phyloP scores from a whole-genome alignment of 1,140 invertebrate genomes.

The Lepeophtheirus salmonis region DNA sequence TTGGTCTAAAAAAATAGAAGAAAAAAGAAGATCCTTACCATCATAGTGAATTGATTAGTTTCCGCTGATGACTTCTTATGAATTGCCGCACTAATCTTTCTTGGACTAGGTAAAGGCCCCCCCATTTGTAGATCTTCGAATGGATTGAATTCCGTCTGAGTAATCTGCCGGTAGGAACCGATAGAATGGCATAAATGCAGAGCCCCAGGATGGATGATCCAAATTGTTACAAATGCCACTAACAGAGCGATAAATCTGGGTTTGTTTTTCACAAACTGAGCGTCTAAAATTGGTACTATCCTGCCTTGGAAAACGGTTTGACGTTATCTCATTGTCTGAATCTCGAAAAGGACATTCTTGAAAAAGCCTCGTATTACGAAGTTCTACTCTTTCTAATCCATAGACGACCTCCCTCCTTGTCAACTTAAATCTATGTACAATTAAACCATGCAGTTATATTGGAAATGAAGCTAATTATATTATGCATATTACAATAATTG shows the following conservation, averaged over 20 bases:
- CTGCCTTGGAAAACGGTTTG: neutral
- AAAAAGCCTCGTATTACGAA: slow-evolving; percentile 33
- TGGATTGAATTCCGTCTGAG: slow-evolving; percentile 52
- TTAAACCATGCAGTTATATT: too few species aligned
- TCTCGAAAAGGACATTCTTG: slow-evolving; percentile 38
- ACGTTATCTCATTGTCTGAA: too few species aligned
- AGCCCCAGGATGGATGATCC: slow-evolving; percentile 38
- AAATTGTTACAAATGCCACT: slow-evolving; percentile 44
- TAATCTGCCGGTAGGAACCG: slow-evolving; percentile 69
- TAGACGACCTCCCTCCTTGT: slow-evolving; percentile 23
- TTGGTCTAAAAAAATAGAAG: too few species aligned
- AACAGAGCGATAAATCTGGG: slow-evolving; percentile 32
- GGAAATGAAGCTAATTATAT: slow-evolving; percentile 14
- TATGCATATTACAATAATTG: too few species aligned
- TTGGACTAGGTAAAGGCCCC: slow-evolving; percentile 39
- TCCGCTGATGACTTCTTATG: slow-evolving; percentile 37
- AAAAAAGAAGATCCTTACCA: neutral
- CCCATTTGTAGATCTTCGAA: neutral
- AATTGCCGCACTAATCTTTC: slow-evolving; percentile 41
- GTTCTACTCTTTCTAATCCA: slow-evolving; percentile 25
- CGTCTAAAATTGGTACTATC: too few species aligned
- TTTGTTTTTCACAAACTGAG: neutral
- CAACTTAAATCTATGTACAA: slow-evolving; percentile 25
- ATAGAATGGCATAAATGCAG: slow-evolving; percentile 62
- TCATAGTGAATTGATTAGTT: slow-evolving; percentile 25